Percentiles rank a stretch among this genome's conserved stretches.
These are phyloP conservation scores for Catharus ustulatus DNA, from an alignment of 2,797 vertebrate genomes.

Conservation along the genomic window DNA sequence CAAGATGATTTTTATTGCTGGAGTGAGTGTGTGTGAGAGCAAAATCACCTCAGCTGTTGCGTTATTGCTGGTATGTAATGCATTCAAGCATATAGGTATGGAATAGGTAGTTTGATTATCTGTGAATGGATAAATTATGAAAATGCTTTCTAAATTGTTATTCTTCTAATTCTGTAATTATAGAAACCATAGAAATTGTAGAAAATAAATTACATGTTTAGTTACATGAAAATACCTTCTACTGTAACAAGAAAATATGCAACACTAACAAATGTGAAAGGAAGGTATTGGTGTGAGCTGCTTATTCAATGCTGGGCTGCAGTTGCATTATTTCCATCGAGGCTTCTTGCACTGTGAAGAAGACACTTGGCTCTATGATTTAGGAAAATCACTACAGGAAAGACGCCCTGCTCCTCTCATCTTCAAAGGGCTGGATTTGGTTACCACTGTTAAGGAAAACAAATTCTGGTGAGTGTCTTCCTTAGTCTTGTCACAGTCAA, in stretches of 20 bases:
- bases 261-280: not conserved
- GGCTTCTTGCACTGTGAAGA: not conserved
- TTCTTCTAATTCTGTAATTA: not conserved
- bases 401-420: not conserved
- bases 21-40: not conserved
- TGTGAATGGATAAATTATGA: not conserved
- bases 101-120: not conserved
- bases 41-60: not conserved
- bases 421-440: conserved; percentile 49
- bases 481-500: not conserved
- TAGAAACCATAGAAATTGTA: not conserved
- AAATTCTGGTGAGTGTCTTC: not conserved
- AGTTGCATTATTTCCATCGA: not conserved
- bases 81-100: not conserved
- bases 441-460: not conserved
- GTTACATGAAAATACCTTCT: not conserved
- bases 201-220: not conserved
- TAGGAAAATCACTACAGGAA: conserved; percentile 10
- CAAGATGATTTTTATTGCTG: not conserved
- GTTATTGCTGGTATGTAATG: not conserved
- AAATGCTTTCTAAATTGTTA: not conserved
- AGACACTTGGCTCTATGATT: not conserved
- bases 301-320: not conserved
- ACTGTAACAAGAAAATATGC: not conserved
- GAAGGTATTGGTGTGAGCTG: not conserved